phyloP scores from a whole-genome alignment of 2,888 invertebrate species.

The Caenorhabditis auriculariae region DNA sequence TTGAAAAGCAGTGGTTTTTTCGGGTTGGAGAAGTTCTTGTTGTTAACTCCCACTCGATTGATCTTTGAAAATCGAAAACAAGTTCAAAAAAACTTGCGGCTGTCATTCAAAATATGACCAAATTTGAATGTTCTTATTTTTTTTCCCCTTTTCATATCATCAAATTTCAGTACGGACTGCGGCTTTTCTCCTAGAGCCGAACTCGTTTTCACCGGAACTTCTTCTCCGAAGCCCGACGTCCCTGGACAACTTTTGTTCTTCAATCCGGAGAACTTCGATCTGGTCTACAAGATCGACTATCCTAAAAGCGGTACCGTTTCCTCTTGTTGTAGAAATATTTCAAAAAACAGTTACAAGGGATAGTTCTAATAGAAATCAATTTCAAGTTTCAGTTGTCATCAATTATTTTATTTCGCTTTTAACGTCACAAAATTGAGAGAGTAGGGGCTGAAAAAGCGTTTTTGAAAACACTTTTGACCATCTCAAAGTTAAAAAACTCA shows the following conservation, averaged over 20 bases:
- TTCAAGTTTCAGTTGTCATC: too few relatives aligned
- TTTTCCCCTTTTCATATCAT: slow-evolving; percentile 11
- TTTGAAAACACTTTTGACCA: too few relatives aligned
- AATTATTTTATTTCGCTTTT: too few relatives aligned
- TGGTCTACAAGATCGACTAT: slow-evolving; percentile 77
- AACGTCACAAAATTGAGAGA: too few relatives aligned
- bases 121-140: too few relatives aligned
- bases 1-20: neutral
- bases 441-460: too few relatives aligned
- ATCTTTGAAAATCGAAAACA: neutral
- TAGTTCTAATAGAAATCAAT: too few relatives aligned
- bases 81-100: too few relatives aligned
- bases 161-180: slow-evolving; percentile 71
- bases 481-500: too few relatives aligned
- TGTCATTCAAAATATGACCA: too few relatives aligned
- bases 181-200: slow-evolving; percentile 89
- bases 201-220: slow-evolving; percentile 83
- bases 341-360: neutral
- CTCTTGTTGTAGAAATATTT: neutral
- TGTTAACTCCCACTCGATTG: too few relatives aligned
- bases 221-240: slow-evolving; percentile 69
- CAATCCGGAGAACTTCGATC: slow-evolving; percentile 76
- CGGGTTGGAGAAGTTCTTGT: too few relatives aligned
- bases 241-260: slow-evolving; percentile 79
- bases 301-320: slow-evolving; percentile 70